Evolutionary conservation across 1,140 invertebrate genomes (phyloP), one percentile per base, ranked within the genome.

Genomic region (Aphaenogaster floridana): DNA sequence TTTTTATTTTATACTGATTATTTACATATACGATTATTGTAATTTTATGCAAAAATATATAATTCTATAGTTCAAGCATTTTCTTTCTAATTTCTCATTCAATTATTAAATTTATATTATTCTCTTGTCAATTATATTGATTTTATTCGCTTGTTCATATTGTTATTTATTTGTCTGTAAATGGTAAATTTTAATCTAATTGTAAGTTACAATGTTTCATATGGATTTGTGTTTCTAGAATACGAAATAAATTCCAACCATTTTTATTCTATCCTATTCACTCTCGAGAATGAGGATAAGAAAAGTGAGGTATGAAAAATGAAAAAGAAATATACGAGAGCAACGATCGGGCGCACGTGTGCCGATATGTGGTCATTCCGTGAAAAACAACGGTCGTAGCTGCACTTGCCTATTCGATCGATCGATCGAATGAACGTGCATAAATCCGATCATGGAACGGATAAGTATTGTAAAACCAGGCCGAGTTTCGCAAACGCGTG

Each of bases 401-500:
- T 59, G 66, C 71, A 42, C 17, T 80, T 50, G 64, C 36, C 45
- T 59, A 87, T 66, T 13, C 86, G 89, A 88, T 90, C 86, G 80
- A 86, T 86, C 86, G 87, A 48, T 86, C 76, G 61, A 80, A 86
- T 71, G 76, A 7, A 61, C 84, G 84, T 83, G 86, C 87, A 87
- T 84, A 85, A 89, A 42, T 77, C 34, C 57, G 17, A 39, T 74
- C 54, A 59, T 66, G 63, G 79, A 57, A n/a, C 85, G 88, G 78
- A 83, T 88, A 86, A 90, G 87, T 81, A 91, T 91, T 91, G 87
- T 91, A 89, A 91, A 89, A 87, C 72, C 89, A 80, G 90, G 86
- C 89, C 87, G 89, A 87, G 89, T 92, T 91, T 87, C 86, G 81
- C 85, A 81, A 88, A 89, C 90, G 93, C 93, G 92, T 94, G 93